Evolutionary conservation across 2,888 invertebrate species (phyloP).

Genomic region (Hofmannophila pseudospretella): DNA sequence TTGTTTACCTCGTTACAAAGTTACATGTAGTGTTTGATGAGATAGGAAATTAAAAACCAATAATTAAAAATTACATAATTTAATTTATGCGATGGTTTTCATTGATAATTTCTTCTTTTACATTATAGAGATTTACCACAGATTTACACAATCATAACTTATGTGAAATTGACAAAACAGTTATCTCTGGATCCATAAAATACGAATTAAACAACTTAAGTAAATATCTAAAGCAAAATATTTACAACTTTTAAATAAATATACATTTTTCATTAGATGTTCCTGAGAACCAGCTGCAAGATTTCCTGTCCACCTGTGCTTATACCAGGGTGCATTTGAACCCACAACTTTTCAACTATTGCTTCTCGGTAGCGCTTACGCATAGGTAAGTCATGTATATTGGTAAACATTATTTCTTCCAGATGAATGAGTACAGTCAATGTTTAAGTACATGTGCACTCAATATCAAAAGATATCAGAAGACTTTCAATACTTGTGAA

Average conservation of each 20-base stretch:
- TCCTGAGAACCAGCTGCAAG: slow-evolving; percentile 69
- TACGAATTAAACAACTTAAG: slow-evolving; percentile 7
- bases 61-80: too few relatives aligned
- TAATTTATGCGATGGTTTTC: too few relatives aligned
- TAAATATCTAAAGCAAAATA: neutral
- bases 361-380: slow-evolving; percentile 84
- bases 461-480: too few relatives aligned
- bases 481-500: too few relatives aligned
- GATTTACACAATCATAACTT: too few relatives aligned
- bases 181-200: too few relatives aligned
- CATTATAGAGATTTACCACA: too few relatives aligned
- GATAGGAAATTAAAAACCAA: too few relatives aligned
- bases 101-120: too few relatives aligned
- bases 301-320: slow-evolving; percentile 82
- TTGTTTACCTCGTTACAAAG: too few relatives aligned
- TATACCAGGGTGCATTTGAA: slow-evolving; percentile 86
- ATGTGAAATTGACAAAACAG: too few relatives aligned
- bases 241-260: neutral
- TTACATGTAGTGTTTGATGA: too few relatives aligned
- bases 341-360: slow-evolving; percentile 88
- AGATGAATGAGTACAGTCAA: neutral
- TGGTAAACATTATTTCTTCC: neutral
- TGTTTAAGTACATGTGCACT: neutral
- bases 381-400: slow-evolving; percentile 72
- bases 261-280: slow-evolving; percentile 37